Base-by-base conservation (phyloP, 2,797 vertebrate species). In the Poliocrania exsul region DNA sequence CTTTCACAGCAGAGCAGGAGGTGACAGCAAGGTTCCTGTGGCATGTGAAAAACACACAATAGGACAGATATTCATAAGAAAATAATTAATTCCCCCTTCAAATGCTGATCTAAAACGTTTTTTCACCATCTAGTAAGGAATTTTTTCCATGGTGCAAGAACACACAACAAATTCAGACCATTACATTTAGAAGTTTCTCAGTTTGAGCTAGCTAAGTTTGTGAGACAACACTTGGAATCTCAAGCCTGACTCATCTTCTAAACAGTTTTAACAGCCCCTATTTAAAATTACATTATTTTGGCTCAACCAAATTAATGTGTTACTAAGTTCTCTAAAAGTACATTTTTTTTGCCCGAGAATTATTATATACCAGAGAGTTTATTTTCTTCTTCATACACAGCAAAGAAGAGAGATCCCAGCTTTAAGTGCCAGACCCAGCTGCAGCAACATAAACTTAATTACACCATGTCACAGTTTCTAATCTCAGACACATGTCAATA, bases 151-250 rank as follows among this genome's bases (percentile, higher is more conserved):
- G 19, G 6, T 11, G 16, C 21, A 35, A 58, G 18, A 78, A 33
- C 2, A 46, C 8, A 28, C 5, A 47, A 31, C 16, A 47, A 83
- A 64, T 67, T 31, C 53, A 37, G 42, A 58, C 3, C 0, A 0
- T 6, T 46, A 16, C 23, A 31, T 84, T 75, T 51, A 57, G 33
- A 49, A 46, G 19, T 64, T 64, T 50, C 53, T 88, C 50, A 35
- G 8, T 65, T 78, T 69, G 25, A 72, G 11, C 5, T 35, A 67
- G 25, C 16, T 29, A 47, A 33, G 33, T 89, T 75, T 88, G 18
- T 37, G 56, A 70, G 60, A 58, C n/a, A 44, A 11, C 20, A 44
- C 8, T 44, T 47, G 28, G 21, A 78, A 75, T 5, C 12, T 54
- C 23, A 84, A 66, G 8, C 47, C 47, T 40, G 28, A 40, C 23